Base-by-base conservation (phyloP, 2,888 invertebrate species). In the Phalera bucephala region DNA sequence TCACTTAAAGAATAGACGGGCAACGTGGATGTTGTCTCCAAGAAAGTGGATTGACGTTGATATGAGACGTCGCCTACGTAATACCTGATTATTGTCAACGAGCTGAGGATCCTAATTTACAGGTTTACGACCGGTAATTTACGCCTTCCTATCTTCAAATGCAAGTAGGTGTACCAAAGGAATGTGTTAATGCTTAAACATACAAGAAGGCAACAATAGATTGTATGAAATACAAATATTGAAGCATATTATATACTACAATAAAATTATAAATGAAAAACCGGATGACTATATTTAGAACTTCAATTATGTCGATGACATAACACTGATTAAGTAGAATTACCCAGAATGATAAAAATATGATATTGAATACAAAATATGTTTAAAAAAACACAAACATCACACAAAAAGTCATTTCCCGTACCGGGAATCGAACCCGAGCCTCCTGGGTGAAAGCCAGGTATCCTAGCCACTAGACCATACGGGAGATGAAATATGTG, bases 401-500 rank as follows among this genome's bases (percentile, higher is more conserved):
- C n/a, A 6, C 1, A 29, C 31, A 60, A 47, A 50, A 25, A 7
- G 0, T 3, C 45, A n/a, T n/a, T 91, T 92, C 91, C 92, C 91
- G 91, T 92, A 92, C 91, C 92, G 92, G 92, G 92, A 92, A 92
- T 93, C 92, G 92, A 92, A 93, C 92, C 92, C 92, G 92, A 92
- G 92, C 92, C 92, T 92, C 92, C 92, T 92, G 92, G 92, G 91
- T 92, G 92, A 92, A 91, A 92, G 92, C 92, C 92, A 92, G 92
- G 91, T 92, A 92, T 92, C 92, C 92, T 92, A 92, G 92, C 92
- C 92, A 92, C 92, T 92, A 92, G 92, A 92, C 91, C 91, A 91
- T 91, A 91, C 90, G 91, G 91, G 91, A 91, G 3, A 17, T 17
- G 5, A 5, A 17, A 17, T 17, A 17, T 17, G 5, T 17, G 3